Conservation (phyloP, 37 sponge, comb jelly and placozoan species). For the Theonella swinhoei region DNA sequence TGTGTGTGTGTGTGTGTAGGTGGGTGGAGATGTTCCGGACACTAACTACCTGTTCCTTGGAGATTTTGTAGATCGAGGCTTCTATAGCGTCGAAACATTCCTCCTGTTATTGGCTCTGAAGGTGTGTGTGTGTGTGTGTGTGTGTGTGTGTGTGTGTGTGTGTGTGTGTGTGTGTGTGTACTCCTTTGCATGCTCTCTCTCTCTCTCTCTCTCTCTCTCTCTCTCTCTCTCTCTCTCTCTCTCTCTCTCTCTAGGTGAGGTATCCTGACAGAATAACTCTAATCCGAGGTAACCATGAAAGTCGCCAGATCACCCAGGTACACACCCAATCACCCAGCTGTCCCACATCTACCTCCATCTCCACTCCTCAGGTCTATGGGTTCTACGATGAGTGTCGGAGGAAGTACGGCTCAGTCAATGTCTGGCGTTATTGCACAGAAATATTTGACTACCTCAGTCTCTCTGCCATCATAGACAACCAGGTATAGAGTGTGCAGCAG, state of each 20-base stretch:
- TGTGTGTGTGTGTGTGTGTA: too few relatives aligned
- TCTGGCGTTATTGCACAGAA: slow-evolving; percentile 99
- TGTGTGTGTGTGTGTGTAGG: slow-evolving; percentile 48
- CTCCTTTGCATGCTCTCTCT: slow-evolving; percentile 28
- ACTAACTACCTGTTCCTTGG: slow-evolving; percentile 99
- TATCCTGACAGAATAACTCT: slow-evolving; percentile 97
- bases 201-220: not conserved
- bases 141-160: too few relatives aligned
- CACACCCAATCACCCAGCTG: not conserved
- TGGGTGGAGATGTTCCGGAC: slow-evolving; percentile 99
- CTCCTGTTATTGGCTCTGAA: slow-evolving; percentile 97
- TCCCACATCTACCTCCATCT: not conserved
- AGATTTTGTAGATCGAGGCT: slow-evolving; percentile 99
- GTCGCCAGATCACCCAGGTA: slow-evolving; percentile 98
- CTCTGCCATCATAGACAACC: slow-evolving; percentile 96
- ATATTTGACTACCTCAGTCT: slow-evolving; percentile 99
- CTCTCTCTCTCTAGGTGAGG: slow-evolving; percentile 61
- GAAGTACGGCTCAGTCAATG: slow-evolving; percentile 98
- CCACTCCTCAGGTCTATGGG: slow-evolving; percentile 86
- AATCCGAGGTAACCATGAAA: slow-evolving; percentile 97
- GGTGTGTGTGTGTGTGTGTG: slow-evolving; percentile 73
- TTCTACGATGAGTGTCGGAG: slow-evolving; percentile 99
- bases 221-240: slow-evolving; percentile 1
- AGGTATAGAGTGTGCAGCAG: slow-evolving; percentile 45
- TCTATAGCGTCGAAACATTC: slow-evolving; percentile 99